Percentiles rank a stretch among this genome's conserved stretches.
Evolutionary conservation across 2,113 vertebrate species (phyloP).

Genomic region (Aptenodytes patagonicus): DNA sequence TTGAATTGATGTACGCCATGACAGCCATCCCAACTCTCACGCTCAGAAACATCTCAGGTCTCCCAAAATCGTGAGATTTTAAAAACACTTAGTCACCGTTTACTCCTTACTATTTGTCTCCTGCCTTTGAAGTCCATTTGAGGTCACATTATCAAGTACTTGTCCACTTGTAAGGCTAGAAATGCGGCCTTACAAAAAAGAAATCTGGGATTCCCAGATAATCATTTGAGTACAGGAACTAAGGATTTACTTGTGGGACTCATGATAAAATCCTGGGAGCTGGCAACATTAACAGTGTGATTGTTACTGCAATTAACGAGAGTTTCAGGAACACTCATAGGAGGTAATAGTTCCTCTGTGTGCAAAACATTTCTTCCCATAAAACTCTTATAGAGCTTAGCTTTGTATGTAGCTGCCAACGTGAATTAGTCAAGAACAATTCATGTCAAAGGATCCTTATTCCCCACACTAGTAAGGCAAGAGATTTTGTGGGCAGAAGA

Average conservation of each 20-base stretch:
- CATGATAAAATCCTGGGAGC: not conserved
- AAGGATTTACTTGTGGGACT: not conserved
- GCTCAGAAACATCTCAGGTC: not conserved
- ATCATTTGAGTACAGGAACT: not conserved
- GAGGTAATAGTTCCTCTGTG: not conserved
- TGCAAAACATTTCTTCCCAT: not conserved
- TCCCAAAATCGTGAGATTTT: not conserved
- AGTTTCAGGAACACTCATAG: not conserved
- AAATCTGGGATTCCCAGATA: not conserved
- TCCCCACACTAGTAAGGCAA: not conserved
- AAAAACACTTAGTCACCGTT: not conserved
- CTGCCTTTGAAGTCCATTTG: not conserved
- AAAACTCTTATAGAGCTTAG: not conserved
- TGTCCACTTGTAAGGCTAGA: not conserved
- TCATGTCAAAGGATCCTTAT: not conserved
- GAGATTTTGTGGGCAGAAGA: not conserved
- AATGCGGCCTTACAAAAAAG: not conserved
- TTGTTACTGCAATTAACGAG: not conserved
- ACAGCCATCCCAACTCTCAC: not conserved
- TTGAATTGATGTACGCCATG: not conserved
- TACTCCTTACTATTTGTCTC: not conserved
- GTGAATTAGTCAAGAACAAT: not conserved
- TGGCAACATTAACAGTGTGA: not conserved
- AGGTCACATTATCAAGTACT: not conserved
- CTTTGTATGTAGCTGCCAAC: not conserved